Evolutionary conservation across 2,888 invertebrate genomes (phyloP).

Genomic region (Ellobium chinense): DNA sequence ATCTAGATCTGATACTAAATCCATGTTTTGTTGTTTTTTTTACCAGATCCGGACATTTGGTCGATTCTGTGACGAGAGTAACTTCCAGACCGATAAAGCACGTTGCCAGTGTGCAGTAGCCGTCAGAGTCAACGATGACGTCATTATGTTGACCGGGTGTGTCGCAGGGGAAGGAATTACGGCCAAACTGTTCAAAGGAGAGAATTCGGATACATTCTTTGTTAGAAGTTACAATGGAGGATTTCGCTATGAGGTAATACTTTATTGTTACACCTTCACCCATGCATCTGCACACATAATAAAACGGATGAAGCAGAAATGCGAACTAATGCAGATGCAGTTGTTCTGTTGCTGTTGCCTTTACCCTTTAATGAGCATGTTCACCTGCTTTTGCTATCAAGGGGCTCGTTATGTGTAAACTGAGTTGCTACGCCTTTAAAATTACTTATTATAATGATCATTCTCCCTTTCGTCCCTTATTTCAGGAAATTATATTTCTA

Average conservation of each 20-base stretch:
- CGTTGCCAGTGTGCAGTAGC: slow-evolving; percentile 56
- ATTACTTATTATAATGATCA: no score
- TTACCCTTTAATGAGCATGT: no score
- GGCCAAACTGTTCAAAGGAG: slow-evolving; percentile 49
- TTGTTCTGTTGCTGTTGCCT: no score
- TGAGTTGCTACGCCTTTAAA: no score
- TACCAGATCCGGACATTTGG: slow-evolving; percentile 52
- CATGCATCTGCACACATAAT: not conserved
- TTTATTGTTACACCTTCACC: not conserved
- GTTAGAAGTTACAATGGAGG: slow-evolving; percentile 53
- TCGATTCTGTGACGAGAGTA: slow-evolving; percentile 29
- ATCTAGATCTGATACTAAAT: no score
- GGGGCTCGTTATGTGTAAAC: no score
- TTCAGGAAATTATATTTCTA: no score
- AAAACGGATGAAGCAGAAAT: not conserved
- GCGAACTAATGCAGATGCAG: no score
- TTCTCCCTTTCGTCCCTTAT: no score
- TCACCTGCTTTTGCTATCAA: no score
- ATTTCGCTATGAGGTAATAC: slow-evolving; percentile 52
- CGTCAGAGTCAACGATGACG: slow-evolving; percentile 50
- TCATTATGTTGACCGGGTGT: slow-evolving; percentile 52
- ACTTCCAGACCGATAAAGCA: not conserved
- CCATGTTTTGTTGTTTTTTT: no score
- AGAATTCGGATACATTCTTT: slow-evolving; percentile 29
- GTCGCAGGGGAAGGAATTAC: slow-evolving; percentile 46